phyloP scores from a whole-genome alignment of 2,113 vertebrate genomes.

The Perognathus longimembris region DNA sequence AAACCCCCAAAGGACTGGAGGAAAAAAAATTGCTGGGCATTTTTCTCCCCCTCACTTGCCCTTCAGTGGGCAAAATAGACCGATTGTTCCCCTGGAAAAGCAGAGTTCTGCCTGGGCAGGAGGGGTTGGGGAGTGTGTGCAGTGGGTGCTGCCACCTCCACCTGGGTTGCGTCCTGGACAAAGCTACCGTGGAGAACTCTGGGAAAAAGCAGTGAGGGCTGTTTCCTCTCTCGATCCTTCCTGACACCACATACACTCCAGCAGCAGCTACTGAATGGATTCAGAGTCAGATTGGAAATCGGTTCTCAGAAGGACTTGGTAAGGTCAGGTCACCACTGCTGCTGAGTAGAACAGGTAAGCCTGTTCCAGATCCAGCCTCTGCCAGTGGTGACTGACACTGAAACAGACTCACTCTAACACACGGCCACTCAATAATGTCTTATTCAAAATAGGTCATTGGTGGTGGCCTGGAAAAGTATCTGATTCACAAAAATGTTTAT shows the following conservation, averaged over 20 bases:
- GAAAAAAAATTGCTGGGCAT: not conserved
- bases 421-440: slow-evolving; percentile 45
- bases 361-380: slow-evolving; percentile 3
- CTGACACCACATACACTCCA: not conserved
- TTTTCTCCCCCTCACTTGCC: not conserved
- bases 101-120: not conserved
- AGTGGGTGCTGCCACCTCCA: not conserved
- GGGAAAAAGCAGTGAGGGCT: not conserved
- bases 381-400: slow-evolving; percentile 14
- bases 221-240: not conserved
- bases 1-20: not conserved
- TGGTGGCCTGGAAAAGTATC: slow-evolving; percentile 57
- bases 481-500: slow-evolving; percentile 41
- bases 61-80: not conserved
- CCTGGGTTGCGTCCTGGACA: not conserved
- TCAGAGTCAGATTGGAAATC: not conserved
- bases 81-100: not conserved
- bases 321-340: not conserved
- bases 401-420: slow-evolving; percentile 30
- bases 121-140: fast-evolving
- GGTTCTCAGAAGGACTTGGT: slow-evolving; percentile 42
- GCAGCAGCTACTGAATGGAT: not conserved
- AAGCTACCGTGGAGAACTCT: fast-evolving
- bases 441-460: slow-evolving; percentile 36
- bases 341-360: slow-evolving; percentile 34